Conservation (phyloP, 2,888 invertebrate species). For the Hypomecis punctinalis region DNA sequence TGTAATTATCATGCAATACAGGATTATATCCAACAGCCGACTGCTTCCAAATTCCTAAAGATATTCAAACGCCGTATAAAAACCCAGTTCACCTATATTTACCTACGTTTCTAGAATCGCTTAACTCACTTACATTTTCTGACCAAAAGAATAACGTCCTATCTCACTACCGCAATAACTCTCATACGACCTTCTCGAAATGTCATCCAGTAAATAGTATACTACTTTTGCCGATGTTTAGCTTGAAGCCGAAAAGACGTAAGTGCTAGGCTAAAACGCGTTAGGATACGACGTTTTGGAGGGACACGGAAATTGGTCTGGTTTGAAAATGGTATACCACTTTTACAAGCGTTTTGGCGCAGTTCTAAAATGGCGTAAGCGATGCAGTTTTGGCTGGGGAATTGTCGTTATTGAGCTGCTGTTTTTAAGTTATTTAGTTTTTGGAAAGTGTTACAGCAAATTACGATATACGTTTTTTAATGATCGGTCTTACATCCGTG, state of each 20-base stretch:
- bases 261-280: conserved; percentile 43
- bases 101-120: conserved; percentile 37
- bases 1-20: conserved; percentile 13
- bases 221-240: conserved; percentile 64
- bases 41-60: conserved; percentile 2
- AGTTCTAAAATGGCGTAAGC: conserved; percentile 52
- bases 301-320: conserved; percentile 50
- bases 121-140: conserved; percentile 22
- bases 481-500: conserved; percentile 27
- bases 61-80: conserved; percentile 32
- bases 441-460: conserved; percentile 59
- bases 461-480: conserved; percentile 36
- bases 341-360: conserved; percentile 47
- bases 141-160: conserved; percentile 15
- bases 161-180: neutral
- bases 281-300: conserved; percentile 58
- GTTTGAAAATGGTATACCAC: conserved; percentile 75
- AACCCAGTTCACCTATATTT: conserved; percentile 39
- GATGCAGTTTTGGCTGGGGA: conserved; percentile 24
- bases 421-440: conserved; percentile 37
- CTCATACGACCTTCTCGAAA: conserved; percentile 54
- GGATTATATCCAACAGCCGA: neutral
- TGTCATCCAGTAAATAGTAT: conserved; percentile 62
- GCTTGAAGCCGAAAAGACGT: conserved; percentile 49
- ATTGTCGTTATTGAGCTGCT: conserved; percentile 34